A percentile compares a stretch with the other conserved stretches of the same genome.
Evolutionary conservation across 35 echinoderm and acorn worm species (phyloP).

Genomic region (Acanthaster planci): DNA sequence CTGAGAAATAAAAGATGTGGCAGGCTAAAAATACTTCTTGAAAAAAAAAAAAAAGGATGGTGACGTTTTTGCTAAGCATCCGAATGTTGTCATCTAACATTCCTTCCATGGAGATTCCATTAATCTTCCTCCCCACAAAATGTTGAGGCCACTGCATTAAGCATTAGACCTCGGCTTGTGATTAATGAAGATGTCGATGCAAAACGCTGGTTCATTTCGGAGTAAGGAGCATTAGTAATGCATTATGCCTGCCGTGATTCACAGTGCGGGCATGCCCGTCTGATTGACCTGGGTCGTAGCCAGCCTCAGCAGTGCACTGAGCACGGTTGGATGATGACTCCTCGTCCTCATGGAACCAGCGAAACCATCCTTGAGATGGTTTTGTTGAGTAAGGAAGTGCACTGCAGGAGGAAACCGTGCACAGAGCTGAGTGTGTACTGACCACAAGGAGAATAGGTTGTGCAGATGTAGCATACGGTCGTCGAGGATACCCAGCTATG

Average conservation of each 20-base stretch:
- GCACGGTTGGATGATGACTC: too few species aligned
- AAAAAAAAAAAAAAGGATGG: neutral
- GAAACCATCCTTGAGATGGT: too few species aligned
- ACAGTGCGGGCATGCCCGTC: neutral
- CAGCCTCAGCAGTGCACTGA: too few species aligned
- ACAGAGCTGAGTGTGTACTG: neutral
- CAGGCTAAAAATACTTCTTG: too few species aligned
- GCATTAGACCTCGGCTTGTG: neutral
- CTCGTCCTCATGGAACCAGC: too few species aligned
- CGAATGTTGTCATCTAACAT: neutral
- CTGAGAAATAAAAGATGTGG: too few species aligned
- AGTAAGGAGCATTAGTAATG: neutral
- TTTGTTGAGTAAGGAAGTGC: too few species aligned
- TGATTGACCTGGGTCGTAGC: too few species aligned
- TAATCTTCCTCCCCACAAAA: neutral
- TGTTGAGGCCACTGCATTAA: neutral
- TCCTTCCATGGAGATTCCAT: neutral
- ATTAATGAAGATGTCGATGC: neutral
- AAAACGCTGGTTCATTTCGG: neutral
- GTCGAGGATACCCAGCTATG: neutral
- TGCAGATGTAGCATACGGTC: neutral
- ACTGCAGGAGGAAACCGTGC: too few species aligned
- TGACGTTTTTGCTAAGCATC: neutral
- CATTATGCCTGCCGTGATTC: constrained; percentile 14
- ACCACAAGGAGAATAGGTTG: neutral